These are phyloP conservation scores for Acleris emargana DNA, from an alignment of 2,888 invertebrate genomes.

Conservation along the genomic window DNA sequence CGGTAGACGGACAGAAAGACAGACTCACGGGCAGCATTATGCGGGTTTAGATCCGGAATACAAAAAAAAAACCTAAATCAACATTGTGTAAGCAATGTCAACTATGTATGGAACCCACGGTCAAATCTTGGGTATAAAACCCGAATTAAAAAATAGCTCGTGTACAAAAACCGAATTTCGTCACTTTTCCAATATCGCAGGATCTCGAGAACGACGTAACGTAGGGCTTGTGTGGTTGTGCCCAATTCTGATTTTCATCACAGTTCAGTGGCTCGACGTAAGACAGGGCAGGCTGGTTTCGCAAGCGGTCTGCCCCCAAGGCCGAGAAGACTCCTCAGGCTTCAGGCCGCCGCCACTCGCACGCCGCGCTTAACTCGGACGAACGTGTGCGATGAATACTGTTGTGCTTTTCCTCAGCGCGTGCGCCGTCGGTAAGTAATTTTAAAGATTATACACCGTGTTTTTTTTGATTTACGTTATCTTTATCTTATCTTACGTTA, in stretches of 20 bases:
- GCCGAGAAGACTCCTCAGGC: slow-evolving; percentile 52
- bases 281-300: slow-evolving; percentile 54
- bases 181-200: too few species aligned
- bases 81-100: too few species aligned
- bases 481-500: too few species aligned
- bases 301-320: slow-evolving; percentile 71
- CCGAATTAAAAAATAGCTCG: too few species aligned
- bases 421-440: slow-evolving; percentile 68
- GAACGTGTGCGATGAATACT: slow-evolving; percentile 61
- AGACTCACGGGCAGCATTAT: too few species aligned
- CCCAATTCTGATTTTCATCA: slow-evolving; percentile 2
- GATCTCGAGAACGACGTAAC: not conserved
- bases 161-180: too few species aligned
- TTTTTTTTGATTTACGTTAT: too few species aligned
- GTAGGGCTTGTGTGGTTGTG: not conserved
- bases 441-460: not conserved
- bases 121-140: too few species aligned
- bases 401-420: slow-evolving; percentile 66
- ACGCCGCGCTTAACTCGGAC: slow-evolving; percentile 60
- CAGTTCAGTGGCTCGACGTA: not conserved
- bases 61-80: too few species aligned
- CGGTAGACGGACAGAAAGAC: too few species aligned
- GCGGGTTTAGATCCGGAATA: too few species aligned
- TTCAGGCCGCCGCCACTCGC: slow-evolving; percentile 56
- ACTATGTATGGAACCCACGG: too few species aligned